phyloP scores from a whole-genome alignment of 2,888 invertebrate genomes.

The Drosophila histrio region DNA sequence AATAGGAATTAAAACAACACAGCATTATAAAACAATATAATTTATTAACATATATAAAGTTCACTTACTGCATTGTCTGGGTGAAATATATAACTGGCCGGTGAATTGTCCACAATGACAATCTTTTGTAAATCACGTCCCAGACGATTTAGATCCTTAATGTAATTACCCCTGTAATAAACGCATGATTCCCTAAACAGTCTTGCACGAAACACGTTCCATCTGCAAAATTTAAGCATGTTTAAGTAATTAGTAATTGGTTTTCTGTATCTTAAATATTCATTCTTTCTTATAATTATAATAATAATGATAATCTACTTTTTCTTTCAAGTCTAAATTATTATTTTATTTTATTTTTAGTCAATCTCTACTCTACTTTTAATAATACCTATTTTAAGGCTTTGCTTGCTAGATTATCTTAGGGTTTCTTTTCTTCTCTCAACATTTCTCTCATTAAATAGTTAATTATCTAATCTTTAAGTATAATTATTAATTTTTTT shows the following conservation, averaged over 20 bases:
- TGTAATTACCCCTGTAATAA: conserved; percentile 99
- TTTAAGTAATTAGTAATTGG: conserved; percentile 3
- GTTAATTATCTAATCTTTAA: background rate
- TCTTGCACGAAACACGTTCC: conserved; percentile 97
- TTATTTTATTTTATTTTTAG: no score
- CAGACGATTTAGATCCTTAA: conserved; percentile 99
- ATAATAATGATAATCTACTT: no score
- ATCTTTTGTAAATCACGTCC: conserved; percentile 98
- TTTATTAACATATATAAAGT: background rate
- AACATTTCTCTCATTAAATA: background rate
- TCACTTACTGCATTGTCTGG: conserved; percentile 98
- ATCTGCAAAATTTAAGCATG: conserved; percentile 85
- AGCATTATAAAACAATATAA: background rate
- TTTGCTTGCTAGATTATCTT: no score
- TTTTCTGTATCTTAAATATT: no score
- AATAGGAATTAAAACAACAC: background rate
- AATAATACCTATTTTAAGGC: no score
- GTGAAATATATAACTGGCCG: conserved; percentile 99
- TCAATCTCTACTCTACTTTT: no score
- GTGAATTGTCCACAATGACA: conserved; percentile 99
- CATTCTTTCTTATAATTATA: no score
- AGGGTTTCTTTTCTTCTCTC: background rate
- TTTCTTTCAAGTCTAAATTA: no score
- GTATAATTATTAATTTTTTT: background rate
- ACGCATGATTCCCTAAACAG: conserved; percentile 99